Conservation (phyloP, 1,140 invertebrate species). For the Ephestia elutella region DNA sequence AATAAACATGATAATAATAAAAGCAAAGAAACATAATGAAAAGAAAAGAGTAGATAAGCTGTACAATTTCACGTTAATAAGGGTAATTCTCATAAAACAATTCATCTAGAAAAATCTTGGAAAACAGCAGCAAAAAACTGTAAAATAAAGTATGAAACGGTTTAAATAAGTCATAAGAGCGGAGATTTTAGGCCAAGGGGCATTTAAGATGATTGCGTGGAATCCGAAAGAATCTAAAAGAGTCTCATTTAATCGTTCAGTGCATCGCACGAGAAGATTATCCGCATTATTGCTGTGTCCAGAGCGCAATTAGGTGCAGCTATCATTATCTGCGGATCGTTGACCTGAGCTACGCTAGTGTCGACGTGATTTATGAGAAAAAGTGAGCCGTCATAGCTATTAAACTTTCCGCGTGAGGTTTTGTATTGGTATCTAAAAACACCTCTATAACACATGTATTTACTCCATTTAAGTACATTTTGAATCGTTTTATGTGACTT, state of each 20-base stretch:
- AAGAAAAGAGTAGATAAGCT: too few relatives aligned
- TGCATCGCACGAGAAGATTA: background rate
- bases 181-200: background rate
- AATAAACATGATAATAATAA: too few relatives aligned
- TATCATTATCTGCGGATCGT: constrained; percentile 1
- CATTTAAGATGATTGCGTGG: background rate
- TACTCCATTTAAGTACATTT: too few relatives aligned
- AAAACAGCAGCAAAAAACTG: background rate
- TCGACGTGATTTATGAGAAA: constrained; percentile 2
- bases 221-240: background rate
- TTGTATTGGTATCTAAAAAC: too few relatives aligned
- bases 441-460: too few relatives aligned
- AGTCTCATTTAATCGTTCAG: background rate
- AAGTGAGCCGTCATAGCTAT: background rate
- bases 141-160: too few relatives aligned
- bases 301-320: background rate
- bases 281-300: background rate
- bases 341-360: background rate
- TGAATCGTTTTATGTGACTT: too few relatives aligned
- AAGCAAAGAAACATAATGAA: too few relatives aligned
- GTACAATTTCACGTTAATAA: too few relatives aligned
- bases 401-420: background rate
- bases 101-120: background rate
- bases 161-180: background rate
- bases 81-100: too few relatives aligned